A percentile compares a stretch with the other conserved stretches of the same genome.
These are phyloP conservation scores for Ostrea edulis DNA, from an alignment of 1,140 invertebrate species.

Conservation along the genomic window DNA sequence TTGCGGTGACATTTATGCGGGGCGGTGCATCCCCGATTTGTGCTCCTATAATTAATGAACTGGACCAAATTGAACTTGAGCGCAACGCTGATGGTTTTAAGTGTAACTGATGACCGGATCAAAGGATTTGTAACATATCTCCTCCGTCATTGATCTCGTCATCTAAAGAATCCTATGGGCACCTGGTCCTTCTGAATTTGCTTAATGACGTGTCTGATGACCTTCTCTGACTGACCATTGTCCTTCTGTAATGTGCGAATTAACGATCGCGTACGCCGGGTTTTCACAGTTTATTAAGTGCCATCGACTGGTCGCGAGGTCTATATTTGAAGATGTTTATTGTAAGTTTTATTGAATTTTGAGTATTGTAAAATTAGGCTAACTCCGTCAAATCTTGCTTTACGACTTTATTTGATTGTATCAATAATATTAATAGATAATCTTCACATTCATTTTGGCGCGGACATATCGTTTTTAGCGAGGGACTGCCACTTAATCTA, in stretches of 20 bases:
- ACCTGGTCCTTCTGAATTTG: slow-evolving; percentile 1
- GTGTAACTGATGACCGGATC: slow-evolving; percentile 19
- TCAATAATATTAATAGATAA: not conserved
- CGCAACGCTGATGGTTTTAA: not conserved
- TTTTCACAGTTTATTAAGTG: slow-evolving; percentile 20
- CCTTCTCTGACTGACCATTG: not conserved
- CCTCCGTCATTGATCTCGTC: slow-evolving; percentile 10
- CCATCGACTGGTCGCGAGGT: not conserved
- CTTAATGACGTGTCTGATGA: slow-evolving; percentile 12
- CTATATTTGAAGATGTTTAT: slow-evolving; percentile 8
- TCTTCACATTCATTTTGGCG: not conserved
- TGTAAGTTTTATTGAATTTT: slow-evolving; percentile 29
- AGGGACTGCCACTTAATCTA: not conserved
- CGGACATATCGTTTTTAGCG: not conserved
- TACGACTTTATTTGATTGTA: not conserved
- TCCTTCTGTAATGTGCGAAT: not conserved
- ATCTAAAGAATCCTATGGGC: not conserved
- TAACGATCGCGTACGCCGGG: not conserved
- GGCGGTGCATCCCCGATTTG: slow-evolving; percentile 21
- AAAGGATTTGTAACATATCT: slow-evolving; percentile 21
- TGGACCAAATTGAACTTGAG: not conserved
- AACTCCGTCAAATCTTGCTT: not conserved
- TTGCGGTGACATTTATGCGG: slow-evolving; percentile 25
- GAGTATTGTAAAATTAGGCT: not conserved
- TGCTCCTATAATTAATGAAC: slow-evolving; percentile 14